These are phyloP conservation scores for Anneissia japonica DNA, from an alignment of 35 echinoderm and acorn worm species.

Conservation along the genomic window DNA sequence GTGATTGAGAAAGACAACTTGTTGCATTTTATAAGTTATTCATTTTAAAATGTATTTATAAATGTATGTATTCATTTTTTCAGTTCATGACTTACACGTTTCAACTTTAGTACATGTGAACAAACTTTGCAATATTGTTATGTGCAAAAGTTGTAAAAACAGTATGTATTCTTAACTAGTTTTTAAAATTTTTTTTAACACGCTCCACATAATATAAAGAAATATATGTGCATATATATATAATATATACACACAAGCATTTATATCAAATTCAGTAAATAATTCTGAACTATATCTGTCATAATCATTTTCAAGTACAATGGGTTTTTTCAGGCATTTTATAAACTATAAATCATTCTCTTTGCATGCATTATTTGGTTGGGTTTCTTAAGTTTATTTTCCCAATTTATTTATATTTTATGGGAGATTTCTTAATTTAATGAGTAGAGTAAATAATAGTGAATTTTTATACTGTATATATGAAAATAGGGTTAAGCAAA, in stretches of 20 bases:
- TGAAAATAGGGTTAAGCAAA: no score
- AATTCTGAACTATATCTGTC: no score
- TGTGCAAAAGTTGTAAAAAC: neutral
- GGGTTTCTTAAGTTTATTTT: no score
- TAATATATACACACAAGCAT: neutral
- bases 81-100: neutral
- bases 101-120: neutral
- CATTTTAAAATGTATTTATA: neutral
- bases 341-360: no score
- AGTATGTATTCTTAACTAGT: neutral
- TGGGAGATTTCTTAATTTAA: no score
- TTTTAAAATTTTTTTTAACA: neutral
- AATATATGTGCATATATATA: slow-evolving; percentile 10
- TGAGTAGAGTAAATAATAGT: no score
- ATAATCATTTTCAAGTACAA: no score
- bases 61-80: neutral
- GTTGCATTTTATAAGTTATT: neutral
- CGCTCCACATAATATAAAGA: neutral
- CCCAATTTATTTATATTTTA: no score
- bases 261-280: neutral
- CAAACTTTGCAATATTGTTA: neutral
- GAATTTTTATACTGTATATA: no score
- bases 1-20: no score
- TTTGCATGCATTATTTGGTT: no score
- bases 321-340: no score